Base-by-base conservation (phyloP, 2,113 vertebrate genomes). In the Bubo bubo region DNA sequence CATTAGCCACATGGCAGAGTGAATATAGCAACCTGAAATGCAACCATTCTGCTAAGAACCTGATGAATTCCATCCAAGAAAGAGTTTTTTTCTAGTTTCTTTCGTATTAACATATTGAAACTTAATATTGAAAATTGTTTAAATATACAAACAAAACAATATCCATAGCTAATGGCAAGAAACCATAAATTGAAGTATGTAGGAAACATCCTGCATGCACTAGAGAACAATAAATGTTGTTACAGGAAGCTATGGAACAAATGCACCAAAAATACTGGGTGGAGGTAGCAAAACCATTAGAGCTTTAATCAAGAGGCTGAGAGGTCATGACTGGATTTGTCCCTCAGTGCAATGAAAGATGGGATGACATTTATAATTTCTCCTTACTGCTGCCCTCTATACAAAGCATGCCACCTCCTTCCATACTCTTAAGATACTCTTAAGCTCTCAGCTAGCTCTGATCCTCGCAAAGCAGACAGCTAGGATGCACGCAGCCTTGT, bases 1-100 rank as follows among this genome's bases (percentile, higher is more conserved):
- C 55, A 53, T 5, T 72, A 20, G 21, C 60, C 41, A 13, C 0
- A 0, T 8, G 2, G 59, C 30, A 9, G 28, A 6, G 66, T 4
- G 35, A 41, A 24, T 10, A 26, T 3, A 88, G 35, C 58, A 49
- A n/a, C 52, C 10, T 5, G 5, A 60, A 94, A 63, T 14, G 17
- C 55, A 60, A 60, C 20, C 4, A 1, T 20, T 16, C 75, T 12
- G 55, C 47, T 39, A 70, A 60, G 73, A 41, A 77, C n/a, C 45
- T n/a, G 34, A 55, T 15, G 18, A 79, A 83, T 62, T 70, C 53
- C 41, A 76, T 47, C 45, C 63, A 45, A 66, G n/a, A 37, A 56
- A 17, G 56, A 49, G 39, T 75, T n/a, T 55, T 47, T 49, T 37
- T 5, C n/a, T 27, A 32, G 20, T 68, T 94, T 68, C 45, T 47